Conservation (phyloP, 2,113 vertebrate genomes). For the Prunella himalayana region DNA sequence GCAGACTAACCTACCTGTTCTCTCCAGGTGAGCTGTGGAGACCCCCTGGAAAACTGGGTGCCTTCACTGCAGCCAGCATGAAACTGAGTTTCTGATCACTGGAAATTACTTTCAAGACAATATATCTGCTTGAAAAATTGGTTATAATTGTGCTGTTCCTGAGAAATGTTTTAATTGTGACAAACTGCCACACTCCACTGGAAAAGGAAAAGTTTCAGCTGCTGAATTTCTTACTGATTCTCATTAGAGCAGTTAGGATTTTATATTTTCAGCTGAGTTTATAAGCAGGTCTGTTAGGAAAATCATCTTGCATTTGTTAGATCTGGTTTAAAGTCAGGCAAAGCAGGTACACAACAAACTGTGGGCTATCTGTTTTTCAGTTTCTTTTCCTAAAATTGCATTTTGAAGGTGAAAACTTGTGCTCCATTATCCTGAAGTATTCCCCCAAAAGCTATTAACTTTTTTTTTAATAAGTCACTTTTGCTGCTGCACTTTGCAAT, state of each 20-base stretch:
- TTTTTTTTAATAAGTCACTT: not conserved
- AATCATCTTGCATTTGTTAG: not conserved
- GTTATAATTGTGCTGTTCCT: not conserved
- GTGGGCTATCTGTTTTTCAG: not conserved
- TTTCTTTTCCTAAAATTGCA: not conserved
- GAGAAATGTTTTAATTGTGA: not conserved
- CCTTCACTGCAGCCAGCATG: not conserved
- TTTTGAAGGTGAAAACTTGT: not conserved
- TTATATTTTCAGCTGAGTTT: not conserved
- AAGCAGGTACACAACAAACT: fast-evolving
- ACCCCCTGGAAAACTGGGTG: not conserved
- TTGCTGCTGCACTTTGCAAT: not conserved
- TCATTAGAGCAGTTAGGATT: not conserved
- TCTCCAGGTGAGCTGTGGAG: fast-evolving
- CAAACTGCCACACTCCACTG: not conserved
- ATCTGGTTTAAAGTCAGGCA: not conserved
- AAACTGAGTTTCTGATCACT: not conserved
- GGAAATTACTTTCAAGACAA: not conserved
- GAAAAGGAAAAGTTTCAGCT: not conserved
- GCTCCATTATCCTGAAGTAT: not conserved
- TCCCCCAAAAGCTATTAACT: not conserved
- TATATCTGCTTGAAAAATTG: not conserved
- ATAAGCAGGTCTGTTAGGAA: not conserved
- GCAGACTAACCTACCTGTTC: not conserved
- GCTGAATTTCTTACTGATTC: not conserved